A percentile compares a stretch with the other conserved stretches of the same genome.
These are phyloP conservation scores for Tenthredo notha DNA, from an alignment of 2,888 invertebrate species.

Conservation along the genomic window DNA sequence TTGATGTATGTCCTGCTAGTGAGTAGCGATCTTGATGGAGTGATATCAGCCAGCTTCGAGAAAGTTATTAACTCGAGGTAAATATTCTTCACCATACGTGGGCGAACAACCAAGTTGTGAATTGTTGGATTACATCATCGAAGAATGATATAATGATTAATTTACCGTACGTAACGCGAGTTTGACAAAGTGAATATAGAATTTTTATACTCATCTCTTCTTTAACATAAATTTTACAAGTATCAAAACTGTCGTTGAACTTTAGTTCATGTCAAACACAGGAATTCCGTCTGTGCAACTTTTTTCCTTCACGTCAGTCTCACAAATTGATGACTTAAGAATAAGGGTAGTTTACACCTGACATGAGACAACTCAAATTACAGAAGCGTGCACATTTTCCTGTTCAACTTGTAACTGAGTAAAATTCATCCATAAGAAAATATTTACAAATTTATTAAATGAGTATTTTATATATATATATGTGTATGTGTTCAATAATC, in stretches of 20 bases:
- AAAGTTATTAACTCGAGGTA: background rate
- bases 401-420: background rate
- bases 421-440: background rate
- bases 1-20: conserved; percentile 4
- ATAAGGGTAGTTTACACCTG: background rate
- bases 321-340: background rate
- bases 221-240: background rate
- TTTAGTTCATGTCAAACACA: background rate
- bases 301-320: background rate
- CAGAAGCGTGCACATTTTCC: background rate
- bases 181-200: background rate
- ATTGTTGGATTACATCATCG: background rate
- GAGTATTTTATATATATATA: background rate
- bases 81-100: background rate
- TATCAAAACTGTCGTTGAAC: background rate
- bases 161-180: background rate
- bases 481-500: background rate
- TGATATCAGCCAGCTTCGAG: background rate
- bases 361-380: background rate
- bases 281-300: background rate
- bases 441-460: background rate
- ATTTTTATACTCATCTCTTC: background rate
- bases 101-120: background rate
- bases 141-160: background rate
- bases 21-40: conserved; percentile 4